Evolutionary conservation across 2,888 invertebrate genomes (phyloP), one percentile per base, ranked within the genome.

Genomic region (Oscheius myriophilus): DNA sequence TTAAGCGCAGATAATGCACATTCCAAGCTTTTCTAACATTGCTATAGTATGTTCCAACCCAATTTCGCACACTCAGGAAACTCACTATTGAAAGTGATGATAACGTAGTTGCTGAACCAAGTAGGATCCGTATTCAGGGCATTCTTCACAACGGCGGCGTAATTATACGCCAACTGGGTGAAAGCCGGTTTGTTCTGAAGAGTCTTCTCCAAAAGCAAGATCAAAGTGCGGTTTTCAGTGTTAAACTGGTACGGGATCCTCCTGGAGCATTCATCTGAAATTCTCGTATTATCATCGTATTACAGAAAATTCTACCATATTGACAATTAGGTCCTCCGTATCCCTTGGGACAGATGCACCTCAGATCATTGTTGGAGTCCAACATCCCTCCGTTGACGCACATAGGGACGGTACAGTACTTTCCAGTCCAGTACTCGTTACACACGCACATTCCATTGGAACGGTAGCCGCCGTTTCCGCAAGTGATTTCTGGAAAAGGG

Each of bases 371-470:
- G 21, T 46, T 46, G 21, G 67, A 3, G 39, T 74, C 71, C 53
- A 72, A 68, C 1, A 73, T 79, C 67, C 82, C 82, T 18, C 78
- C 78, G 43, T 82, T 82, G 1, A 77, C 76, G 58, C 82, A 82
- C 43, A 76, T 71, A 67, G 78, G 78, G 3, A 73, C 67, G 3
- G 76, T 72, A 49, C 77, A 77, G 33, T 33, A 25, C 53, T 57
- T 70, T 61, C 80, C 82, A 14, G 74, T 75, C 76, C 75, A 82
- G 69, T 79, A 81, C 4, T 81, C 80, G 16, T 71, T 66, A 51
- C 82, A 82, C 7, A 81, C 66, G 54, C 82, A 82, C 12, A 46
- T 49, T 51, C 82, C 82, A 41, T 80, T 74, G 41, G 77, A 80
- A 26, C 75, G 62, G 41, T 76, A 66, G 41, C 82, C 82, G 52